Conservation (phyloP, 1,140 invertebrate species). For the Pseudomyrmex concolor region DNA sequence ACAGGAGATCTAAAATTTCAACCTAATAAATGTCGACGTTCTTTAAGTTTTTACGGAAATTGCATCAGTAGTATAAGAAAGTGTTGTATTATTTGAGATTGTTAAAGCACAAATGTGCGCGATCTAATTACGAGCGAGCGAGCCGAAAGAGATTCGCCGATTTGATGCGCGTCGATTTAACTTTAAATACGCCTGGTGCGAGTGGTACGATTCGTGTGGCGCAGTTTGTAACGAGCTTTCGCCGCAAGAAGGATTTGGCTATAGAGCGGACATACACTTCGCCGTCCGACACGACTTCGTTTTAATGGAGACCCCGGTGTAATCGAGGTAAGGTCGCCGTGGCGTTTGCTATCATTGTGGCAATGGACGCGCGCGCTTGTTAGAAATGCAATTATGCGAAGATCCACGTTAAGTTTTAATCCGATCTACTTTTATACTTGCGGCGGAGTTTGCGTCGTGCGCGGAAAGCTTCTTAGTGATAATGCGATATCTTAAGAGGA, state of each 20-base stretch:
- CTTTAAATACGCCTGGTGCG: not conserved
- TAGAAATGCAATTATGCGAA: constrained; percentile 77
- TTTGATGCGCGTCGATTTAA: constrained; percentile 7
- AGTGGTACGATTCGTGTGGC: not conserved
- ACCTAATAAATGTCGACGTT: not conserved
- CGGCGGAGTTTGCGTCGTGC: constrained; percentile 73
- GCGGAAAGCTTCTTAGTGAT: constrained; percentile 79
- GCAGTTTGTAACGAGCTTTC: constrained; percentile 31
- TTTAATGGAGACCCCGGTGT: constrained; percentile 36
- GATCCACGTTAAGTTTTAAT: constrained; percentile 79
- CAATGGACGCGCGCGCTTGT: constrained; percentile 39
- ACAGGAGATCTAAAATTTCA: not conserved
- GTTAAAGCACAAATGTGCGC: not conserved
- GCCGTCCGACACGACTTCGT: not conserved
- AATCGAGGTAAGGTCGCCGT: constrained; percentile 47
- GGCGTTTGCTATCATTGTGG: not conserved
- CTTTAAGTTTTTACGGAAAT: not conserved
- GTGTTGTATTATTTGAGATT: not conserved
- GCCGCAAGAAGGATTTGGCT: constrained; percentile 21
- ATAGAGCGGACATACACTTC: too few relatives aligned
- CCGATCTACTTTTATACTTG: constrained; percentile 77
- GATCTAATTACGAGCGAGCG: not conserved
- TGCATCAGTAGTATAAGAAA: not conserved
- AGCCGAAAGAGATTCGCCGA: not conserved
- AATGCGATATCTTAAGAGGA: constrained; percentile 81